Evolutionary conservation across 2,888 invertebrate species (phyloP), one percentile per base, ranked within the genome.

Genomic region (Arrhopalites spinosus): DNA sequence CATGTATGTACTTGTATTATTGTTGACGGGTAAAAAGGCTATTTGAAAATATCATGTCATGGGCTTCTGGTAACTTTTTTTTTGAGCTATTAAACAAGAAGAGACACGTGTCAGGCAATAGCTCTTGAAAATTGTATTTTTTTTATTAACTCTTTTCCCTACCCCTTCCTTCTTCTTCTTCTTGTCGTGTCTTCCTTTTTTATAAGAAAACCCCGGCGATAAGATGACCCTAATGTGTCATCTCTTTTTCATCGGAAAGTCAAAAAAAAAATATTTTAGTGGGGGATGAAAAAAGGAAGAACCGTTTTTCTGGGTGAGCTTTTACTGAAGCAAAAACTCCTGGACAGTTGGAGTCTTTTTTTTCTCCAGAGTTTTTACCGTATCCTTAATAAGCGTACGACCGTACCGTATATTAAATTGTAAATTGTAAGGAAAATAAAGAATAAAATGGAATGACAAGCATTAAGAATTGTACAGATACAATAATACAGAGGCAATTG

Each of bases 141-240:
- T 59, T 71, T 71, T 71, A 71, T 71, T 53, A 71, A 71, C 71
- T 71, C 71, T 61, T 71, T n/a, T 71, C 71, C 27, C 59, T 71
- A 43, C 61, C 23, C 56, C 20, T 27, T 20, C 36, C 27, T 70
- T 47, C 25, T 11, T 61, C 11, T 59, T 27, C 27, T 56, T 56
- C n/a, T 29, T 27, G 50, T 56, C 53, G 25, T 1, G 30, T 15
- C 47, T 53, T n/a, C 59, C 27, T 56, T 70, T 5, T 30, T 3
- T 70, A 1, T 59, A 36, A n/a, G 17, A 66, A n/a, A 47, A 68
- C 5, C 36, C 36, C 36, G 36, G 36, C 36, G 36, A 36, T 36
- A 36, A 36, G 36, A 36, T 3, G 59, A 59, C 71, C 71, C 59
- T 11, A 36, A 61, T 61, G n/a, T n/a, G 36, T 71, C 59, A 43